Base-by-base conservation (phyloP, 1,140 invertebrate species). In the Contarinia nasturtii region DNA sequence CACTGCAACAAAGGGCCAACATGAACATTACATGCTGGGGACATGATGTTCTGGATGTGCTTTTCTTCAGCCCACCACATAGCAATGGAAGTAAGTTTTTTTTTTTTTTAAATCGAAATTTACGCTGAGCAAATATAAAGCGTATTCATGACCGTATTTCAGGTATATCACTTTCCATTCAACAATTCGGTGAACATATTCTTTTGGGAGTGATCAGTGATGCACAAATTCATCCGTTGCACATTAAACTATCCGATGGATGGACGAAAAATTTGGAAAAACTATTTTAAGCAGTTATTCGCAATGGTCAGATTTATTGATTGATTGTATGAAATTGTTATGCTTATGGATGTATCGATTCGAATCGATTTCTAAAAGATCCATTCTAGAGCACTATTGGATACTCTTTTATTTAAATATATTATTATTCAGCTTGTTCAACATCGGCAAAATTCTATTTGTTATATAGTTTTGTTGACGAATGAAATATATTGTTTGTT, bases 51-150 rank as follows among this genome's bases (percentile, higher is more conserved):
- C 69, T 73, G 17, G 70, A 71, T 49, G 71, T 79, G 0, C 59
- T 86, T n/a, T 81, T 80, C 51, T 86, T 82, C 74, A 69, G 79
- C 51, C 82, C 83, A 21, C 80, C 80, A 2, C 82, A 85, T 60
- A 80, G 80, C 20, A 86, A 86, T 59, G 82, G 82, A 37, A 77
- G 82, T 82, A 66, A 74, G 73, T 37, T 2, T 45, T 22, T 20
- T 42, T 2, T 15, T 8, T n/a, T 12, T 44, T 43, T 12, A 36
- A n/a, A n/a, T n/a, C n/a, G n/a, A n/a, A n/a, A n/a, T n/a, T 46
- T 44, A 15, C 33, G 11, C n/a, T 15, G 18, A 22, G 33, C 14
- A 22, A 22, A 48, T 45, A 18, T n/a, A 19, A 38, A 40, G 40
- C 42, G 8, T 44, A 27, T 43, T 49, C 15, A 45, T 14, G 37